A percentile compares a stretch with the other conserved stretches of the same genome.
phyloP scores from a whole-genome alignment of 1,140 invertebrate genomes.

The Eumeta japonica region DNA sequence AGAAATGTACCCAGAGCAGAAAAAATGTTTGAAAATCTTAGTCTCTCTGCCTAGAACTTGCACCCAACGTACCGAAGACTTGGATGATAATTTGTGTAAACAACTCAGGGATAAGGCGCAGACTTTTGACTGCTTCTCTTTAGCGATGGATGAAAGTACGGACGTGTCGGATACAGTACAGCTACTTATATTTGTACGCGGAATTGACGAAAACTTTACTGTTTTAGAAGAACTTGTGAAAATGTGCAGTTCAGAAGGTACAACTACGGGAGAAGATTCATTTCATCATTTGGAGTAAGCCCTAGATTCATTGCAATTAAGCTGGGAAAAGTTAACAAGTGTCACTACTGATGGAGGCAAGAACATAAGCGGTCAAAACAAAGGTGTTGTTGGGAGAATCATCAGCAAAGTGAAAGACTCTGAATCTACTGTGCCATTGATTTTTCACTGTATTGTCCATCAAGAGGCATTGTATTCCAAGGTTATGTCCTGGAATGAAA shows the following conservation, averaged over 20 bases:
- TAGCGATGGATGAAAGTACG: constrained; percentile 16
- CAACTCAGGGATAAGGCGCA: constrained; percentile 13
- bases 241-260: neutral
- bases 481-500: constrained; percentile 7
- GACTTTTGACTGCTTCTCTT: constrained; percentile 17
- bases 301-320: constrained; percentile 1
- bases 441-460: constrained; percentile 15
- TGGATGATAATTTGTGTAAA: constrained; percentile 20
- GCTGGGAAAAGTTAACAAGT: constrained; percentile 15
- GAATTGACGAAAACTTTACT: constrained; percentile 14
- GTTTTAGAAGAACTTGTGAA: neutral
- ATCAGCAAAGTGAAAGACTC: constrained; percentile 5
- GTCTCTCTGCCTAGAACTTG: constrained; percentile 19
- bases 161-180: constrained; percentile 21
- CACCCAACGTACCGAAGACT: constrained; percentile 18
- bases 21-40: constrained; percentile 16
- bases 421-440: too few species aligned
- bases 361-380: constrained; percentile 20
- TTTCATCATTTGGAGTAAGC: constrained; percentile 2
- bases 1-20: constrained; percentile 18
- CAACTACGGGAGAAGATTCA: constrained; percentile 4
- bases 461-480: constrained; percentile 14
- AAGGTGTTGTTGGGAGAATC: constrained; percentile 15
- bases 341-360: constrained; percentile 12
- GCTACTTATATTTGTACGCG: constrained; percentile 21